Evolutionary conservation across 2,113 vertebrate genomes (phyloP).

Genomic region (Embiotoca jacksoni): DNA sequence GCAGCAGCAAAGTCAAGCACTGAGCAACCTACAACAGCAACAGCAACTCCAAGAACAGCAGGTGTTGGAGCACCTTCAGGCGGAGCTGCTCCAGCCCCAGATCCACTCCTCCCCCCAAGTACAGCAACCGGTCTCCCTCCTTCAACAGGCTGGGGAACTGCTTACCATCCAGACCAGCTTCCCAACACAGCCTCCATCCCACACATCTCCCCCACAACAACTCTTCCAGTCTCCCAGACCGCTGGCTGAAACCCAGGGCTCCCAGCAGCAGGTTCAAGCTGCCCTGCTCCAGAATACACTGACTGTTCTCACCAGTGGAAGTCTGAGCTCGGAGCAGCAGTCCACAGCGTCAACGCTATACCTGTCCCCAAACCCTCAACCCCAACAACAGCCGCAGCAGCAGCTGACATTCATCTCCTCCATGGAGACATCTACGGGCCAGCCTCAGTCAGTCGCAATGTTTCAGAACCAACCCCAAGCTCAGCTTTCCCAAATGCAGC

Average conservation of each 20-base stretch:
- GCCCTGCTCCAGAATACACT: slow-evolving; percentile 91
- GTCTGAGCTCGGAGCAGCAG: slow-evolving; percentile 90
- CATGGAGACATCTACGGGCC: slow-evolving; percentile 81
- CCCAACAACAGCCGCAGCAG: slow-evolving; percentile 80
- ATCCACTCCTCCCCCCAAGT: slow-evolving; percentile 83
- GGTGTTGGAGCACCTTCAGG: slow-evolving; percentile 87
- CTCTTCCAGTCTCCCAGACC: slow-evolving; percentile 82
- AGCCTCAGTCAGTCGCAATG: slow-evolving; percentile 80
- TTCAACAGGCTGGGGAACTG: slow-evolving; percentile 92
- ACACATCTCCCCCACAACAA: slow-evolving; percentile 90
- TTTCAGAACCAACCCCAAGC: slow-evolving; percentile 82
- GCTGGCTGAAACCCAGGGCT: slow-evolving; percentile 77
- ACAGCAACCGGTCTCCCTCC: slow-evolving; percentile 87
- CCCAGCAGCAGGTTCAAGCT: slow-evolving; percentile 92
- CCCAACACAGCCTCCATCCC: slow-evolving; percentile 88
- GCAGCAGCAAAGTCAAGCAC: slow-evolving; percentile 73
- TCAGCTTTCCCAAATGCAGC: slow-evolving; percentile 87
- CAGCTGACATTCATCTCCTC: slow-evolving; percentile 93
- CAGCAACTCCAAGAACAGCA: slow-evolving; percentile 81
- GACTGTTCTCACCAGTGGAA: slow-evolving; percentile 87
- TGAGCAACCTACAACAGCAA: slow-evolving; percentile 79
- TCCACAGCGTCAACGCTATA: slow-evolving; percentile 86
- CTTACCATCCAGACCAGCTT: slow-evolving; percentile 94
- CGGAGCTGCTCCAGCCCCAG: slow-evolving; percentile 90
- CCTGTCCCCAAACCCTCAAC: slow-evolving; percentile 86